A percentile compares a stretch with the other conserved stretches of the same genome.
Evolutionary conservation across 2,113 vertebrate genomes (phyloP).

Genomic region (Perca flavescens): DNA sequence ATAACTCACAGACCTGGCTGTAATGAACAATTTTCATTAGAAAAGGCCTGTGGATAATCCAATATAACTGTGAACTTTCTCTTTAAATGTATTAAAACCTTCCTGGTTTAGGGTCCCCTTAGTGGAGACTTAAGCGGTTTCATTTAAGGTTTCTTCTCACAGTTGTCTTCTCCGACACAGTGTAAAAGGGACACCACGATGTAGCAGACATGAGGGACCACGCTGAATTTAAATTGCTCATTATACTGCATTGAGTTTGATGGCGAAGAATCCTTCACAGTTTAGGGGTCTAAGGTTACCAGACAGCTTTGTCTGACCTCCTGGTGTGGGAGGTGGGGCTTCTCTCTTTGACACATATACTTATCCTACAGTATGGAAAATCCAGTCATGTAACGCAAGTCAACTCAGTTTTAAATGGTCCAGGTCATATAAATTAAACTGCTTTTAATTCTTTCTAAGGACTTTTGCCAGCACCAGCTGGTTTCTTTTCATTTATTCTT

Average conservation of each 20-base stretch:
- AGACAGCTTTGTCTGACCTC: constrained; percentile 79
- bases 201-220: constrained; percentile 44
- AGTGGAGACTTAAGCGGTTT: constrained; percentile 19
- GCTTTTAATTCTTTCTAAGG: background rate
- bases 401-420: constrained; percentile 40
- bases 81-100: background rate
- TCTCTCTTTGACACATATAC: constrained; percentile 22
- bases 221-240: constrained; percentile 71
- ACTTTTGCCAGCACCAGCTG: background rate
- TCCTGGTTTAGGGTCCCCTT: constrained; percentile 4
- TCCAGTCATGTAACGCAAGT: constrained; percentile 35
- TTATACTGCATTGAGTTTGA: constrained; percentile 60
- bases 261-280: constrained; percentile 57
- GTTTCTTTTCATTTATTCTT: background rate
- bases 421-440: background rate
- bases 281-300: constrained; percentile 77
- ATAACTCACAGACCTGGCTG: background rate
- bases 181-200: constrained; percentile 20
- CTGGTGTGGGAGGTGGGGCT: constrained; percentile 56
- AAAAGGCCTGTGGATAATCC: background rate
- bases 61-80: background rate
- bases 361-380: constrained; percentile 54
- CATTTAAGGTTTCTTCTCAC: constrained; percentile 6
- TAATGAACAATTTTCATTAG: constrained; percentile 1
- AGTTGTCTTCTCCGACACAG: background rate